phyloP scores from a whole-genome alignment of 2,888 invertebrate genomes.

The Rhopalosiphum nymphaeae region DNA sequence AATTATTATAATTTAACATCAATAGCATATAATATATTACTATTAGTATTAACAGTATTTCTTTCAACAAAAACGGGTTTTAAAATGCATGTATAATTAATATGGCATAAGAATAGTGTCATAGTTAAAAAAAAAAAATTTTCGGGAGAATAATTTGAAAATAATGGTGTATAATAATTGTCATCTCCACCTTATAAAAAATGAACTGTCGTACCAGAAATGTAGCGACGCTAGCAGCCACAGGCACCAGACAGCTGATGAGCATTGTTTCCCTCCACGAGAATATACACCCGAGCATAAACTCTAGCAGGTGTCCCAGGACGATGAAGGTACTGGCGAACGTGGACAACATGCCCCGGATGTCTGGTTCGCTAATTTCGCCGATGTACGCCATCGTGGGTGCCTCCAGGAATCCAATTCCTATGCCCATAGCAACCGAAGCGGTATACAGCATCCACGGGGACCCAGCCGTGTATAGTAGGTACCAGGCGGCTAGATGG shows the following conservation, averaged over 20 bases:
- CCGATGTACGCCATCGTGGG: constrained; percentile 77
- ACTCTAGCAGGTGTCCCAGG: constrained; percentile 73
- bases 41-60: background rate
- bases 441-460: constrained; percentile 73
- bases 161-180: background rate
- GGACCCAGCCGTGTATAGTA: constrained; percentile 73
- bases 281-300: constrained; percentile 73
- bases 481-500: constrained; percentile 74
- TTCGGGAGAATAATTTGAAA: background rate
- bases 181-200: background rate
- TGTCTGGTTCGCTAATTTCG: constrained; percentile 74
- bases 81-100: background rate
- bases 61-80: background rate
- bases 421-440: constrained; percentile 74
- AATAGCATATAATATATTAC: background rate
- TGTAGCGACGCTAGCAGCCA: constrained; percentile 73
- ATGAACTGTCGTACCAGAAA: constrained; percentile 70
- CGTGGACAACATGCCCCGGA: constrained; percentile 74
- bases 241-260: constrained; percentile 72
- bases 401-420: constrained; percentile 75
- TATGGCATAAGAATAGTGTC: background rate
- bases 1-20: too few species aligned
- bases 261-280: constrained; percentile 74
- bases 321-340: constrained; percentile 73
- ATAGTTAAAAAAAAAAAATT: background rate